phyloP scores from a whole-genome alignment of 1,140 invertebrate genomes.

The Hylaeus volcanicus region DNA sequence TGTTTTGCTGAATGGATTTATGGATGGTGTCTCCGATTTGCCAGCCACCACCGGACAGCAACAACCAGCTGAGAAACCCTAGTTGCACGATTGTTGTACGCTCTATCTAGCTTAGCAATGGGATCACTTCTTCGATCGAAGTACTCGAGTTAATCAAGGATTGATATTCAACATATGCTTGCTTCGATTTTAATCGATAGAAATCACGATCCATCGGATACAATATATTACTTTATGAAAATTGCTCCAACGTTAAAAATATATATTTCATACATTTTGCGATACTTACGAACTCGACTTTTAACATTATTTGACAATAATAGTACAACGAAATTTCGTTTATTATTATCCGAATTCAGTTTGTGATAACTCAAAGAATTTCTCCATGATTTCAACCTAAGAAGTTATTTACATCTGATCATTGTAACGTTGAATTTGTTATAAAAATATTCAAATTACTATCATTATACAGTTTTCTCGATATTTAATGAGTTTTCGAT shows the following conservation, averaged over 20 bases:
- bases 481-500: background rate
- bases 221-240: background rate
- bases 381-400: background rate
- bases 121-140: conserved; percentile 22
- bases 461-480: background rate
- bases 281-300: background rate
- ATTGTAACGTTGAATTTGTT: background rate
- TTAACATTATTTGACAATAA: background rate
- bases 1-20: conserved; percentile 43
- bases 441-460: background rate
- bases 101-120: conserved; percentile 39
- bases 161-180: background rate
- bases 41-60: conserved; percentile 81
- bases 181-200: background rate
- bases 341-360: background rate
- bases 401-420: background rate
- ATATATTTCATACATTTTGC: background rate
- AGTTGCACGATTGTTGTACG: conserved; percentile 62
- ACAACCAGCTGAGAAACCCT: conserved; percentile 80
- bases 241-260: background rate
- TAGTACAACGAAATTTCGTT: background rate
- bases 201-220: background rate
- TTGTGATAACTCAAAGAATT: background rate
- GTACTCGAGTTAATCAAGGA: background rate
- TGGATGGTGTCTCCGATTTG: conserved; percentile 56